Evolutionary conservation across 2,113 vertebrate species (phyloP).

Genomic region (Rhinolophus ferrumequinum): DNA sequence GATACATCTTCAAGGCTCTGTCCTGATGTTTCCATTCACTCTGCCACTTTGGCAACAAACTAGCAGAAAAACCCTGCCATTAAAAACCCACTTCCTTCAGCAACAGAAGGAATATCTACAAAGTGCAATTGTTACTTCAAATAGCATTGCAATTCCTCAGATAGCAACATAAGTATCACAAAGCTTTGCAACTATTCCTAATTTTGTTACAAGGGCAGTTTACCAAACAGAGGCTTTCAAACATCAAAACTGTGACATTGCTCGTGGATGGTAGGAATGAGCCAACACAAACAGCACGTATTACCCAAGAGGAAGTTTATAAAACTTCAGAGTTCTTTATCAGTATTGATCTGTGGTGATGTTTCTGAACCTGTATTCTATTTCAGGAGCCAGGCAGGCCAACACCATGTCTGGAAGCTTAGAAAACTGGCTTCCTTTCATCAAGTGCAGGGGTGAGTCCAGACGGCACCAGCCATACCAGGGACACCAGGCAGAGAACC

Average conservation of each 20-base stretch:
- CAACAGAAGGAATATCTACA: neutral
- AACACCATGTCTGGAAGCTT: neutral
- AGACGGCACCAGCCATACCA: neutral
- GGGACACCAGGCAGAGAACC: neutral
- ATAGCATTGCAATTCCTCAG: neutral
- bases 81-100: neutral
- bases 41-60: neutral
- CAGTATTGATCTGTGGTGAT: neutral
- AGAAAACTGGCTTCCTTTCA: neutral
- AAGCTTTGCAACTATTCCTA: neutral
- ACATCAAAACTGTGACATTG: neutral
- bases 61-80: neutral
- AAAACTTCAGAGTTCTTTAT: accelerated
- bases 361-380: neutral
- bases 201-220: neutral
- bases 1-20: neutral
- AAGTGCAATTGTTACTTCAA: neutral
- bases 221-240: neutral
- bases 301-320: neutral
- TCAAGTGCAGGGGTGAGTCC: neutral
- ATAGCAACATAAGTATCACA: too few relatives aligned
- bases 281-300: neutral
- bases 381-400: neutral
- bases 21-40: neutral
- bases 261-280: neutral